These are phyloP conservation scores for Cabera pusaria DNA, from an alignment of 2,888 invertebrate genomes.

Conservation along the genomic window DNA sequence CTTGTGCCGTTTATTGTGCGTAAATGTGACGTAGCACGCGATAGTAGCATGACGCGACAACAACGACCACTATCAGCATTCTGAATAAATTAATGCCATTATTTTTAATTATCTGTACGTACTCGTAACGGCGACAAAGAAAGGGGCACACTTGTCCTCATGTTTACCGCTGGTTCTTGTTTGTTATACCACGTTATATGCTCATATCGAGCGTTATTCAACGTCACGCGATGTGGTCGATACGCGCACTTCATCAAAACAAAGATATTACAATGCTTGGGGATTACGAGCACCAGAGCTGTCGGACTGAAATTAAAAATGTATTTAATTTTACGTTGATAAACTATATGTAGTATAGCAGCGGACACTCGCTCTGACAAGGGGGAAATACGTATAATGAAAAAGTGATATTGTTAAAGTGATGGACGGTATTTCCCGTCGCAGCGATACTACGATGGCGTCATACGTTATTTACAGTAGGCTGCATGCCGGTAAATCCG, in stretches of 20 bases:
- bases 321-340: too few species aligned
- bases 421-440: conserved; percentile 65
- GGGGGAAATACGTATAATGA: conserved; percentile 15
- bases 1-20: conserved; percentile 49
- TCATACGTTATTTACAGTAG: conserved; percentile 46
- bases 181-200: conserved; percentile 15
- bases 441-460: conserved; percentile 34
- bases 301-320: conserved; percentile 11
- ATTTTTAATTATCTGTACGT: conserved; percentile 6
- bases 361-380: too few species aligned
- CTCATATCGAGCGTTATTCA: conserved; percentile 35
- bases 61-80: conserved; percentile 23
- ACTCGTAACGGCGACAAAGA: neutral
- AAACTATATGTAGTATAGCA: too few species aligned
- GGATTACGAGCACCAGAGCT: conserved; percentile 12
- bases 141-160: conserved; percentile 18
- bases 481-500: conserved; percentile 45
- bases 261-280: conserved; percentile 42
- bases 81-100: conserved; percentile 6
- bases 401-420: conserved; percentile 25
- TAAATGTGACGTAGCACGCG: conserved; percentile 67
- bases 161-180: conserved; percentile 35
- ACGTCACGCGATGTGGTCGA: conserved; percentile 41
- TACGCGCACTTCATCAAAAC: conserved; percentile 42
- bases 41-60: conserved; percentile 55